Base-by-base conservation (phyloP, 2,888 invertebrate genomes). In the Patella depressa region DNA sequence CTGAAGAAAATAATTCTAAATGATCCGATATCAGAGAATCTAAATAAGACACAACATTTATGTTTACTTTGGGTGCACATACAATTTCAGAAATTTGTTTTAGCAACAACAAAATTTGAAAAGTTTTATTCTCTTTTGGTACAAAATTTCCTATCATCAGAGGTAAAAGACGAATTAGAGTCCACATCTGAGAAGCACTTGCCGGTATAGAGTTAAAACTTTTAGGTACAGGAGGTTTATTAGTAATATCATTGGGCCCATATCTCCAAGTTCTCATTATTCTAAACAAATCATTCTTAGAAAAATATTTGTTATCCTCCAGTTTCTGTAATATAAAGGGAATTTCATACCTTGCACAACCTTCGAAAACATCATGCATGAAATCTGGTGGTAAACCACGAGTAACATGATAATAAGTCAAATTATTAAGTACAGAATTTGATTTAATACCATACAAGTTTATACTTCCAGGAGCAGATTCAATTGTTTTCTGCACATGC, bases 281-380 rank as follows among this genome's bases (percentile, higher is more conserved):
- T 45, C 15, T 53, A 29, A 70, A 76, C 11, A 78, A 17, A 14
- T 71, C 55, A 55, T 72, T 53, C 53, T 77, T 65, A 15, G 71
- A 29, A 29, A 78, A 71, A 24, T 54, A 24, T 17, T 72, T 65
- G 24, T 76, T 19, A n/a, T 76, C 29, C 15, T 77, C 54, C 53
- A 76, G 19, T 53, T 29, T 65, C 15, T 71, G 34, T 3, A 78
- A 65, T 7, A 71, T 72, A 45, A 76, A 53, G 19, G 65, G 34
- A 11, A 78, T 59, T 34, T 76, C 78, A 57, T 29, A 57, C 69
- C 29, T 19, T 14, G 57, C 71, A 24, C 71, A 55, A 17, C 78
- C 78, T 76, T 78, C 78, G 34, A 78, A 53, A 57, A 76, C 3
- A 71, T 78, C 78, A 72, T 73, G 78, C 75, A 78, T 75, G n/a